Evolutionary conservation across 2,113 vertebrate genomes (phyloP), one percentile per base, ranked within the genome.

Genomic region (Bettongia penicillata): DNA sequence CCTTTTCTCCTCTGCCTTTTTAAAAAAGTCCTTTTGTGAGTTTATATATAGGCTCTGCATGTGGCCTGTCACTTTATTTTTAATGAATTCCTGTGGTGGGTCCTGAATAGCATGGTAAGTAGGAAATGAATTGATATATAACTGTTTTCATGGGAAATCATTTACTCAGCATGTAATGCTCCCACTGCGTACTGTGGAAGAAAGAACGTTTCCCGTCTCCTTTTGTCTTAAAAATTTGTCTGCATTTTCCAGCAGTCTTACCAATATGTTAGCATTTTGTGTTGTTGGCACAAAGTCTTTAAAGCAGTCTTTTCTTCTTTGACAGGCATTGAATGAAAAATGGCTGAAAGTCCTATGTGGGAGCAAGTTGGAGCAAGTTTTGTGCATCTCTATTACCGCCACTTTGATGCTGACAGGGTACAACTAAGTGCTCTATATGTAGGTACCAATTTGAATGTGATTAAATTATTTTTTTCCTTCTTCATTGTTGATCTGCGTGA

Each of bases 291-390:
- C 48, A 51, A 22, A 16, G 28, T 50, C 57, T 91, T 48, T 51
- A n/a, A 52, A 89, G 51, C 43, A 53, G 2, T 26, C 10, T 14
- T 25, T 49, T 37, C 23, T 48, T 93, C 91, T 89, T 96, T 92
- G 61, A 22, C 51, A 94, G 68, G 90, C 43, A 31, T 26, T 47
- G 31, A 92, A 49, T 61, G 90, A 49, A 24, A 90, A 89, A 94
- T 93, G 89, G 53, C 93, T 90, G 96, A 97, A 23, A 99, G 98
- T 96, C 98, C 98, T 93, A 96, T 98, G 89, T 99, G 98, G 98
- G 98, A 99, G 90, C 98, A 98, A 95, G 98, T 98, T 61, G 98
- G 98, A 26, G 97, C 98, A 55, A 98, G 98, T 77, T 99, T 98
- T 93, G 97, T 98, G 49, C 98, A 97, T 89, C 97, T 98, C 52